A percentile compares a stretch with the other conserved stretches of the same genome.
These are phyloP conservation scores for Rhegmatorhina hoffmannsi DNA, from an alignment of 2,113 vertebrate genomes.

Conservation along the genomic window DNA sequence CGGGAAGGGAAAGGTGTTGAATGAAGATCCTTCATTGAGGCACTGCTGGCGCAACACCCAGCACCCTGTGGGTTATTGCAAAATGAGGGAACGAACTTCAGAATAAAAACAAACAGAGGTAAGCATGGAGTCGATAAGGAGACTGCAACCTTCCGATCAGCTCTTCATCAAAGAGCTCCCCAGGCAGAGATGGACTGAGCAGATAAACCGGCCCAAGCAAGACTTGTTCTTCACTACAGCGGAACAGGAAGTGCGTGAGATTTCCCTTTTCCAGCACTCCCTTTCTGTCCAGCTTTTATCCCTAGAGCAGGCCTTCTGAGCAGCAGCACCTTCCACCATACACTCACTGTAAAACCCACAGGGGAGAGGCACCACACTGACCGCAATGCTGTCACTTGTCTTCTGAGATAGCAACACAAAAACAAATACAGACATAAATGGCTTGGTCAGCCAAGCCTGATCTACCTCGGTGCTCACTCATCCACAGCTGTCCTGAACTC, in stretches of 20 bases:
- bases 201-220: slow-evolving; percentile 33
- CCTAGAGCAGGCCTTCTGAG: not conserved
- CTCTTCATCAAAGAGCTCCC: slow-evolving; percentile 32
- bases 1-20: slow-evolving; percentile 48
- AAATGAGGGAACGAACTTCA: slow-evolving; percentile 43
- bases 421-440: not conserved
- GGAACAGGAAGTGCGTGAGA: slow-evolving; percentile 23
- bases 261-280: slow-evolving; percentile 52
- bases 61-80: slow-evolving; percentile 61
- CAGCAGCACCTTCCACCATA: not conserved
- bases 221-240: slow-evolving; percentile 30
- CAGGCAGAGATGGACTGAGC: slow-evolving; percentile 53
- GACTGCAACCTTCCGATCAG: slow-evolving; percentile 43
- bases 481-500: slow-evolving; percentile 43
- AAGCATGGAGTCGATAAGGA: slow-evolving; percentile 64
- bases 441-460: slow-evolving; percentile 9
- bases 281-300: slow-evolving; percentile 18
- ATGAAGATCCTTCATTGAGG: slow-evolving; percentile 70
- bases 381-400: accelerated
- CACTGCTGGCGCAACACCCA: slow-evolving; percentile 39
- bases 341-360: not conserved
- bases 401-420: not conserved
- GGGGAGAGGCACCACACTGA: not conserved
- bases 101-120: slow-evolving; percentile 61
- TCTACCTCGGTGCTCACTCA: slow-evolving; percentile 7